These are phyloP conservation scores for Holothuria glaberrima DNA, from an alignment of 35 echinoderm and acorn worm species.

Conservation along the genomic window DNA sequence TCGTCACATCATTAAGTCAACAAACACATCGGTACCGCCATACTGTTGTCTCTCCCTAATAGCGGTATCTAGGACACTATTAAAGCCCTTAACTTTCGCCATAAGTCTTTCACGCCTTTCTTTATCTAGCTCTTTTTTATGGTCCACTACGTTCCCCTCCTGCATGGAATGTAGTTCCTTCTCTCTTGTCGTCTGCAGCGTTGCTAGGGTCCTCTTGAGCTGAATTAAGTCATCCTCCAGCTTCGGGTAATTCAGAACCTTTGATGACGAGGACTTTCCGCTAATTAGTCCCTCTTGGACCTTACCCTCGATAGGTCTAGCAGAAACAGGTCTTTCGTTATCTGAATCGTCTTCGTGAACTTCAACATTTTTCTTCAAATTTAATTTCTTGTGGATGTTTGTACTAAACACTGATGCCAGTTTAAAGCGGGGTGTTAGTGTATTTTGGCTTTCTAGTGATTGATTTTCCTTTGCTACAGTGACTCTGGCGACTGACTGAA, in stretches of 20 bases:
- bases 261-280: neutral
- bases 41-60: neutral
- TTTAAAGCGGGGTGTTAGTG: neutral
- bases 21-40: neutral
- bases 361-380: constrained; percentile 53
- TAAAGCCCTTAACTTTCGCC: constrained; percentile 22
- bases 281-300: constrained; percentile 13
- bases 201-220: constrained; percentile 58
- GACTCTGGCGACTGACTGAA: neutral
- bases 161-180: constrained; percentile 64
- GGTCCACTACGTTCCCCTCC: constrained; percentile 59
- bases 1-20: neutral
- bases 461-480: neutral
- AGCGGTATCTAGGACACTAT: neutral
- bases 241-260: constrained; percentile 32
- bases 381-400: neutral
- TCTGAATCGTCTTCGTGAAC: constrained; percentile 64
- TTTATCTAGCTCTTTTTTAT: constrained; percentile 61
- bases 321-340: constrained; percentile 42
- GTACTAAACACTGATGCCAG: neutral
- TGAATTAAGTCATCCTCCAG: constrained; percentile 55
- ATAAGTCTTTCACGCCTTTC: constrained; percentile 27
- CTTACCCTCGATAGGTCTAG: neutral
- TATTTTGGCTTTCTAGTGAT: neutral
- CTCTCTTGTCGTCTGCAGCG: constrained; percentile 54